Base-by-base conservation (phyloP, 2,888 invertebrate species). In the Spisula solida region DNA sequence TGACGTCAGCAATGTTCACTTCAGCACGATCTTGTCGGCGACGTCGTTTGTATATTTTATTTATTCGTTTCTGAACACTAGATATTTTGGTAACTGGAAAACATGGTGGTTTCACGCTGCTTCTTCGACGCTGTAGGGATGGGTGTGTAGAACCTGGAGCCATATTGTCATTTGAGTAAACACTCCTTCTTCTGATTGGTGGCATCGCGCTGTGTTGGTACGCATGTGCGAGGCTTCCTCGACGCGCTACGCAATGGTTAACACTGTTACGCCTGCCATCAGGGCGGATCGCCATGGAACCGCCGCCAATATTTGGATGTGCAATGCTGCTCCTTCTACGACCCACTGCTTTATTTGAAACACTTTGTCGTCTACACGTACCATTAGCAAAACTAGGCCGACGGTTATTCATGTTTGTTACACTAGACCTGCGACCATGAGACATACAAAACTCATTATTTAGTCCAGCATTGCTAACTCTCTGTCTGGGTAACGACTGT, bases 81-180 rank as follows among this genome's bases (percentile, higher is more conserved):
- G 82, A 70, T 78, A 87, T 78, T 78, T 87, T 87, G 25, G 82
- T 87, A 5, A 87, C 82, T 0, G 87, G 87, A 31, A 87, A 87
- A 41, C 87, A 87, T 18, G 87, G 87, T 18, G 87, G 75, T 47
- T 87, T 87, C 18, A 87, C 87, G 56, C 87, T 87, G 56, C 82
- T 87, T 34, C 82, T 20, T 1, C 87, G 51, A 8, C 87, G 82
- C 47, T 55, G 75, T 34, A 55, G 41, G 16, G 70, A 10, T 20
- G 78, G 20, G 51, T 84, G 75, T 29, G 29, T 55, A n/a, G 78
- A 31, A 31, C 41, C 34, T 14, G 48, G n/a, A 31, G 51, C 55
- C 29, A 55, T 10, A 34, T 51, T 31, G 29, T 84, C 84, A 25
- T 84, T 51, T 20, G 47, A 31, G 18, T 5, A 75, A 1, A 25